These are phyloP conservation scores for Neoseiulus cucumeris DNA, from an alignment of 1,140 invertebrate genomes.

Conservation along the genomic window DNA sequence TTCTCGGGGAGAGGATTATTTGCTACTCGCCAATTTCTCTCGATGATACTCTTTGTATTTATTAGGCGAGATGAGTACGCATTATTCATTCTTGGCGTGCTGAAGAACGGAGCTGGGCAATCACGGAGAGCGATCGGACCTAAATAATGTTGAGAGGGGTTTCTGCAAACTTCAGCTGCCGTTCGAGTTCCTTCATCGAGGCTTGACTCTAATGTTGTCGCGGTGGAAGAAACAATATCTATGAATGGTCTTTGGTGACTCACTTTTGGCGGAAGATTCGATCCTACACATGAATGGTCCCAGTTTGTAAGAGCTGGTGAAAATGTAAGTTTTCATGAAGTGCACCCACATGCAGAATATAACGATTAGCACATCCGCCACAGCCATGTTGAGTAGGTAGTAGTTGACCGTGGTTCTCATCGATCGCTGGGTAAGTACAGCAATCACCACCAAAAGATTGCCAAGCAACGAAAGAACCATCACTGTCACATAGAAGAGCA, in stretches of 20 bases:
- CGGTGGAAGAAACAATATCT: not conserved
- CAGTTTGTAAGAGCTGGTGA: slow-evolving; percentile 25
- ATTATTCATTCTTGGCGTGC: too few species aligned
- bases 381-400: slow-evolving; percentile 29
- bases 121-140: too few species aligned
- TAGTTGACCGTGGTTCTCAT: slow-evolving; percentile 28
- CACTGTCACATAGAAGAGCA: slow-evolving; percentile 21
- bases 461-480: slow-evolving; percentile 28
- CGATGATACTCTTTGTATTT: too few species aligned
- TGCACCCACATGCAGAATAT: slow-evolving; percentile 33
- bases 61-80: too few species aligned
- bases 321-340: slow-evolving; percentile 23
- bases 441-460: slow-evolving; percentile 33
- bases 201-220: too few species aligned
- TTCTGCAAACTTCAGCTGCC: too few species aligned
- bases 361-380: slow-evolving; percentile 29
- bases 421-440: slow-evolving; percentile 30
- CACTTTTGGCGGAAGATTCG: slow-evolving; percentile 33
- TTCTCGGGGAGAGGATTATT: too few species aligned
- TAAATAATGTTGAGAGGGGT: too few species aligned
- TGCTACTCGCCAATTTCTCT: too few species aligned
- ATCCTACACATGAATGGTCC: slow-evolving; percentile 32
- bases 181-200: too few species aligned
- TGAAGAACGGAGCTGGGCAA: too few species aligned
- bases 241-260: too few species aligned